These are phyloP conservation scores for Barypeithes pellucidus DNA, from an alignment of 2,888 invertebrate species.

Conservation along the genomic window DNA sequence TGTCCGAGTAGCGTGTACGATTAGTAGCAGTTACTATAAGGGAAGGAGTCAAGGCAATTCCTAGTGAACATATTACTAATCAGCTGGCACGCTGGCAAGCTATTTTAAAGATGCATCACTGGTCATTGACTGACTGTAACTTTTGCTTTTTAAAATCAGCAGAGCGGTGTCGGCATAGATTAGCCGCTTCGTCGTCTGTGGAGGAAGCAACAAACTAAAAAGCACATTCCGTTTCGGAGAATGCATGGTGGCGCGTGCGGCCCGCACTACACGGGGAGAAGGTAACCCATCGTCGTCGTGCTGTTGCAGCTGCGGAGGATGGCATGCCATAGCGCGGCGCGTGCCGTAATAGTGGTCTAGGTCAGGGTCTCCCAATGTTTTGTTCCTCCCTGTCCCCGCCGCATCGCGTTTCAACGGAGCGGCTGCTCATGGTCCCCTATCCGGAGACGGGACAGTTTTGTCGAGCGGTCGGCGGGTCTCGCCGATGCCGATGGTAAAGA, in stretches of 20 bases:
- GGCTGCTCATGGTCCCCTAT: conserved; percentile 36
- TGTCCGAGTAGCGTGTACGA: no score
- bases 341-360: conserved; percentile 52
- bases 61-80: no score
- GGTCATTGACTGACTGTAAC: not conserved
- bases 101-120: not conserved
- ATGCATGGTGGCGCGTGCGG: conserved; percentile 38
- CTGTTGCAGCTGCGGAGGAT: conserved; percentile 21
- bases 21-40: no score
- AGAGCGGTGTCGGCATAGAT: conserved; percentile 11
- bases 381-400: conserved; percentile 39
- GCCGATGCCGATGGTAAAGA: no score
- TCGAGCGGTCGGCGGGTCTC: no score
- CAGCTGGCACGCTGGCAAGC: not conserved
- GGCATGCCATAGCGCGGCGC: conserved; percentile 45
- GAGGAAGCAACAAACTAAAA: conserved; percentile 32
- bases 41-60: no score
- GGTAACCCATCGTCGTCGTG: conserved; percentile 35
- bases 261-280: conserved; percentile 28
- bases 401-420: conserved; percentile 6
- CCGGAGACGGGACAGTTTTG: conserved; percentile 25
- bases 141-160: conserved; percentile 4
- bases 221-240: conserved; percentile 20
- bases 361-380: conserved; percentile 51
- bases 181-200: conserved; percentile 19